Base-by-base conservation (phyloP, 2,888 invertebrate species). In the Cynaeus angustus region DNA sequence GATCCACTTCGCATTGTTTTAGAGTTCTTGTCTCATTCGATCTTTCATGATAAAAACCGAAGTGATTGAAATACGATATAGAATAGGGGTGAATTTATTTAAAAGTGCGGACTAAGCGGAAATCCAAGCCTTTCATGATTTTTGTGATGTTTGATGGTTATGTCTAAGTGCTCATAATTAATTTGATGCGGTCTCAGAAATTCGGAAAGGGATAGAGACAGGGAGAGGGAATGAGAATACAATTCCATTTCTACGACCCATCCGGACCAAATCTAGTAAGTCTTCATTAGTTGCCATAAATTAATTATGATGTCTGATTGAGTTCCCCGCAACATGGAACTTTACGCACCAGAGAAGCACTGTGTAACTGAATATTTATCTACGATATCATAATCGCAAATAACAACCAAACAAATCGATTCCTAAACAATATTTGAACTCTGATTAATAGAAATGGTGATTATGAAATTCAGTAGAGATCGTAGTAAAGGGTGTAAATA, bases 261-360 rank as follows among this genome's bases (percentile, higher is more conserved):
- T 78, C 81, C 79, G 77, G 77, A 78, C 72, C 73, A 75, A 75
- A 76, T 77, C 77, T 71, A 71, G 77, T 76, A 77, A 78, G 78
- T 80, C 82, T 84, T 84, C 84, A 84, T 84, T 84, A 83, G 82
- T 79, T 76, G 79, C 79, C 79, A 81, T 85, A 85, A 85, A 84
- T 84, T 83, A 83, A 84, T 85, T 85, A 85, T 84, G 82, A 83
- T 82, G 82, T 83, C 83, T 84, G 84, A 85, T 84, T 83, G 83
- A 82, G 81, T 82, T 81, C 79, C 81, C 83, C 84, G 79, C 82
- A 82, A 81, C 76, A 76, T 58, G 61, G 55, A 65, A 69, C 65
- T 68, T 48, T 21, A 62, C 53, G 41, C 55, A 30, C 55, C 3
- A 28, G 21, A 46, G 33, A 43, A 13, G 50, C 55, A 30, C 12